A percentile compares a stretch with the other conserved stretches of the same genome.
Conservation (phyloP, 2,888 invertebrate species). For the Mimas tiliae region DNA sequence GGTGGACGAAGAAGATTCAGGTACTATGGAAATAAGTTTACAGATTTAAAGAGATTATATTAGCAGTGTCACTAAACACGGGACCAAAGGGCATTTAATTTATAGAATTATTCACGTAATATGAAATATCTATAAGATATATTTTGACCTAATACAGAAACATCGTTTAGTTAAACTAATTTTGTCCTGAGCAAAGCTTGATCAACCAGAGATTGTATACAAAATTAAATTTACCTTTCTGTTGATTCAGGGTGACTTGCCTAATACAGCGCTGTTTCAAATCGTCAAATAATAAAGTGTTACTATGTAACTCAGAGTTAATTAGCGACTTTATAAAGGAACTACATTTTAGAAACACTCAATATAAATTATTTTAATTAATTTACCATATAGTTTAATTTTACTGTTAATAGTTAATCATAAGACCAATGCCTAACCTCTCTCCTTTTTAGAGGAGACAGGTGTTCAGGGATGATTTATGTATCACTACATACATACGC, state of each 20-base stretch:
- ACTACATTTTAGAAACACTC: neutral
- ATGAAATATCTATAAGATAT: neutral
- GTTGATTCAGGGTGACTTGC: neutral
- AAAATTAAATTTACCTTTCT: neutral
- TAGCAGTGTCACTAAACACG: too few relatives aligned
- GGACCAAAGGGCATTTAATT: too few relatives aligned
- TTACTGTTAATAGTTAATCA: too few relatives aligned
- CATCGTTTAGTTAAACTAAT: neutral
- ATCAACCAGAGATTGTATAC: neutral
- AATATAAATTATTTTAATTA: too few relatives aligned
- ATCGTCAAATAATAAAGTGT: neutral
- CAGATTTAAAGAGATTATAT: too few relatives aligned
- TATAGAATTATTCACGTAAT: neutral
- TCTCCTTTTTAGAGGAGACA: too few relatives aligned
- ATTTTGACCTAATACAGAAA: neutral
- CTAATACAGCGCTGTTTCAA: neutral
- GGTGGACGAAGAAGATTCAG: too few relatives aligned
- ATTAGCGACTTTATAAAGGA: constrained; percentile 1
- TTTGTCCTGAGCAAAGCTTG: neutral
- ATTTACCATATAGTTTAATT: too few relatives aligned
- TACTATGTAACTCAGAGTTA: neutral
- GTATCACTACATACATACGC: too few relatives aligned
- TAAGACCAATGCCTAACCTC: too few relatives aligned
- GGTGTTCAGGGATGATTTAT: too few relatives aligned
- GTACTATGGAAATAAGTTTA: too few relatives aligned